Evolutionary conservation across 2,888 invertebrate species (phyloP).

Genomic region (Miltochrista miniata): DNA sequence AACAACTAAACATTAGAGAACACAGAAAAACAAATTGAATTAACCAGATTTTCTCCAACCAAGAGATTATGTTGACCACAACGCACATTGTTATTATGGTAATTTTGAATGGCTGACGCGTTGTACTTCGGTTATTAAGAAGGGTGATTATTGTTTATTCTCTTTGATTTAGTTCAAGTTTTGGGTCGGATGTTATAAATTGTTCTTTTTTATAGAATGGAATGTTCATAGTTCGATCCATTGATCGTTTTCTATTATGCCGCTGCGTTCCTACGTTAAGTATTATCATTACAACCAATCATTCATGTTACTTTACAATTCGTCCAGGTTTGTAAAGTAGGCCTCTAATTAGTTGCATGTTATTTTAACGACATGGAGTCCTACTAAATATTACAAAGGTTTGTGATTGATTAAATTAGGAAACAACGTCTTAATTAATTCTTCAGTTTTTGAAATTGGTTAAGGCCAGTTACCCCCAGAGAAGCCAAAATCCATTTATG

Average conservation of each 20-base stretch:
- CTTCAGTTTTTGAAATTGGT: too few species aligned
- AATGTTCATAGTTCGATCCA: neutral
- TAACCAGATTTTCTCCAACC: slow-evolving; percentile 48
- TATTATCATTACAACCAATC: neutral
- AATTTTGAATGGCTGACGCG: slow-evolving; percentile 22
- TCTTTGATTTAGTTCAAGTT: neutral
- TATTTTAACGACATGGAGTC: too few species aligned
- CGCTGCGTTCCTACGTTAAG: neutral
- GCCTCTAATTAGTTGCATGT: too few species aligned
- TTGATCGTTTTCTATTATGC: neutral
- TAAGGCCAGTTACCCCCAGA: too few species aligned
- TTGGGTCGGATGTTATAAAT: neutral
- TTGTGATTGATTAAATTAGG: too few species aligned
- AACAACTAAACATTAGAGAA: slow-evolving; percentile 41
- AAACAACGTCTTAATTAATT: too few species aligned
- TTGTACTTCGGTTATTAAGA: slow-evolving; percentile 4
- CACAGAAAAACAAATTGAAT: slow-evolving; percentile 51
- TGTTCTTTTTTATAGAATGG: neutral
- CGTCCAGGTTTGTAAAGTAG: too few species aligned
- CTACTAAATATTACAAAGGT: too few species aligned
- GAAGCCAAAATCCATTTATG: too few species aligned
- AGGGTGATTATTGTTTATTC: slow-evolving; percentile 4
- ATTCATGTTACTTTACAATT: neutral
- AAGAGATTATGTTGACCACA: slow-evolving; percentile 36
- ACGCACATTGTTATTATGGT: slow-evolving; percentile 30